Evolutionary conservation across 2,797 vertebrate genomes (phyloP).

Genomic region (Ficedula albicollis): DNA sequence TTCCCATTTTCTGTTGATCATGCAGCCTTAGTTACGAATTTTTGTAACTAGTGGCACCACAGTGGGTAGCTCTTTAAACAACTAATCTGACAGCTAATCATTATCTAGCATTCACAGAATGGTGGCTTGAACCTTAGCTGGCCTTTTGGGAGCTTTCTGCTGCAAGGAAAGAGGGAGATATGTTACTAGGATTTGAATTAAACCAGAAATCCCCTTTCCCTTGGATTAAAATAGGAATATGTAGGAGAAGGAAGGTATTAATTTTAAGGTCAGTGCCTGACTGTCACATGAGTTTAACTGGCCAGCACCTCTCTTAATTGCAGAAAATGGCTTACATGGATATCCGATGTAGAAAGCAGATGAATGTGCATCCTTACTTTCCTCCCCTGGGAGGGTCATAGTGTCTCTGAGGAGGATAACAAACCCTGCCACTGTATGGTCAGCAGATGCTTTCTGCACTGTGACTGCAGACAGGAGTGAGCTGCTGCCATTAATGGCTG

Average conservation of each 20-base stretch:
- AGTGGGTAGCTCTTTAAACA: background rate
- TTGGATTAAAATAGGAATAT: background rate
- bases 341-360: background rate
- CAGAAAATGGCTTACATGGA: background rate
- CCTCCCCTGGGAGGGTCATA: background rate
- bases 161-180: background rate
- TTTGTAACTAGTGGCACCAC: background rate
- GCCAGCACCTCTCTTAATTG: background rate
- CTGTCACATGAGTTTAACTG: background rate
- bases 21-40: background rate
- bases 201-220: background rate
- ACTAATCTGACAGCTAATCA: background rate
- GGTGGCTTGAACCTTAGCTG: background rate
- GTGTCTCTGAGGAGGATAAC: background rate
- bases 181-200: background rate
- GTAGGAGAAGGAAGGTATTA: background rate
- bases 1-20: background rate
- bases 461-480: background rate
- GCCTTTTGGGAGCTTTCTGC: background rate
- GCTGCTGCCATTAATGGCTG: background rate
- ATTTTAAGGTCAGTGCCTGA: constrained; percentile 1
- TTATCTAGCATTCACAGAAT: background rate
- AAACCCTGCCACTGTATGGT: background rate
- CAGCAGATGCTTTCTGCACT: constrained; percentile 5
- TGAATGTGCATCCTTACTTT: constrained; percentile 5